Conservation (phyloP, 1,140 invertebrate species). For the Ceratina calcarata region DNA sequence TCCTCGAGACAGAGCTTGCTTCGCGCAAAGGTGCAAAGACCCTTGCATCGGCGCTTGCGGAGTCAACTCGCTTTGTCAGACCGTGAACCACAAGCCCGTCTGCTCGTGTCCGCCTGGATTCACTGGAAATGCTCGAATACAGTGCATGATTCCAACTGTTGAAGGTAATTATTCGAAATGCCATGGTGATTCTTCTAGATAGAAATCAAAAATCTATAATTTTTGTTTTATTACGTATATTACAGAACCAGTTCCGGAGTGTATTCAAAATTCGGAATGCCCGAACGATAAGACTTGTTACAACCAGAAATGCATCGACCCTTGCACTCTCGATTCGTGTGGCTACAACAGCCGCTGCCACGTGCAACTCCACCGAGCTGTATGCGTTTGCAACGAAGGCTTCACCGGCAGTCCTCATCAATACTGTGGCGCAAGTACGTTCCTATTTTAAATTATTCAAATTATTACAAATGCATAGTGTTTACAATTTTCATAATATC, state of each 20-base stretch:
- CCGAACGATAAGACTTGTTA: conserved; percentile 91
- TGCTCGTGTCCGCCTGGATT: conserved; percentile 91
- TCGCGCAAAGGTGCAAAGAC: conserved; percentile 89
- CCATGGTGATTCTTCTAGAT: background rate
- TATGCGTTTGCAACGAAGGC: conserved; percentile 91
- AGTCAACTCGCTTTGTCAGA: conserved; percentile 91
- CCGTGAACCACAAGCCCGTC: conserved; percentile 89
- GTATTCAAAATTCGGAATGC: conserved; percentile 89
- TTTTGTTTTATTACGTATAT: conserved; percentile 33
- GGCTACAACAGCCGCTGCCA: conserved; percentile 91
- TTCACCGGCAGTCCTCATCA: conserved; percentile 92
- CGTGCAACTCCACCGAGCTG: conserved; percentile 89
- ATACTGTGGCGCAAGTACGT: conserved; percentile 87
- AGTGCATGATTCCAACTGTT: conserved; percentile 81
- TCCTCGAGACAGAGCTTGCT: conserved; percentile 89
- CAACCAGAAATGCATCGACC: conserved; percentile 87
- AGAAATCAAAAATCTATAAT: background rate
- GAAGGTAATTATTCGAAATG: conserved; percentile 57
- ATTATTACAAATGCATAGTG: too few species aligned
- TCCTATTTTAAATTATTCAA: background rate
- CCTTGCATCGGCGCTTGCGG: conserved; percentile 91
- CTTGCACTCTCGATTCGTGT: conserved; percentile 88
- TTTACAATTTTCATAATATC: too few species aligned
- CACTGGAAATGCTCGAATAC: conserved; percentile 88
- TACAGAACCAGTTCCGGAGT: conserved; percentile 86